A percentile compares a stretch with the other conserved stretches of the same genome.
These are phyloP conservation scores for Torymus texanus DNA, from an alignment of 2,888 invertebrate genomes.

Conservation along the genomic window DNA sequence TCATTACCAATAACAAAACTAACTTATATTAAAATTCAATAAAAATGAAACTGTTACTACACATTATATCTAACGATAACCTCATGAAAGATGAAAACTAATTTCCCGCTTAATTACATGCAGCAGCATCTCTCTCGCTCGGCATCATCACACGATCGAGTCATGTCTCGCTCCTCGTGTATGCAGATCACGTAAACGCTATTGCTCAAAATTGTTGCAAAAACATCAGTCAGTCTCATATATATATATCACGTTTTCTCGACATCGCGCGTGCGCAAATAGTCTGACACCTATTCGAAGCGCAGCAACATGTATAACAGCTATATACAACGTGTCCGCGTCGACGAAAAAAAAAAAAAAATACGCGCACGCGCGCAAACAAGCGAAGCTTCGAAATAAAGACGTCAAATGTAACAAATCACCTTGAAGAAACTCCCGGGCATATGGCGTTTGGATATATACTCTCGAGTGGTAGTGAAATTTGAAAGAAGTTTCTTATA, in stretches of 20 bases:
- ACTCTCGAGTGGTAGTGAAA: slow-evolving; percentile 10
- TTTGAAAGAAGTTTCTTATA: slow-evolving; percentile 1
- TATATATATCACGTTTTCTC: not conserved
- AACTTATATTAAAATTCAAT: too few species aligned
- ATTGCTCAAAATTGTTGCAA: slow-evolving; percentile 38
- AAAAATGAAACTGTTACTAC: too few species aligned
- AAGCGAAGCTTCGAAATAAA: slow-evolving; percentile 14
- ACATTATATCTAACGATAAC: too few species aligned
- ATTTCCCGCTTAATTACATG: slow-evolving; percentile 34
- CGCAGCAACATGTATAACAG: not conserved
- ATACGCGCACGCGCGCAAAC: not conserved
- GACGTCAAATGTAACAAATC: slow-evolving; percentile 36
- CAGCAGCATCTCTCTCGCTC: not conserved
- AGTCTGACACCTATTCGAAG: slow-evolving; percentile 3
- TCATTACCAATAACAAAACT: too few species aligned
- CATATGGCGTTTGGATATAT: not conserved
- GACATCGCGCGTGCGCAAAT: not conserved
- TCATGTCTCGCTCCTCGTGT: not conserved
- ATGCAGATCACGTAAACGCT: not conserved
- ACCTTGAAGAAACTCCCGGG: not conserved
- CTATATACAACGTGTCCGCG: not conserved
- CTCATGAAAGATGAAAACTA: slow-evolving; percentile 8
- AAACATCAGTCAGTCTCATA: slow-evolving; percentile 6
- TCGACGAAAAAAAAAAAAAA: slow-evolving; percentile 8
- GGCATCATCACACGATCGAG: not conserved